Evolutionary conservation across 2,888 invertebrate species (phyloP), one percentile per base, ranked within the genome.

Genomic region (Polia nebulosa): DNA sequence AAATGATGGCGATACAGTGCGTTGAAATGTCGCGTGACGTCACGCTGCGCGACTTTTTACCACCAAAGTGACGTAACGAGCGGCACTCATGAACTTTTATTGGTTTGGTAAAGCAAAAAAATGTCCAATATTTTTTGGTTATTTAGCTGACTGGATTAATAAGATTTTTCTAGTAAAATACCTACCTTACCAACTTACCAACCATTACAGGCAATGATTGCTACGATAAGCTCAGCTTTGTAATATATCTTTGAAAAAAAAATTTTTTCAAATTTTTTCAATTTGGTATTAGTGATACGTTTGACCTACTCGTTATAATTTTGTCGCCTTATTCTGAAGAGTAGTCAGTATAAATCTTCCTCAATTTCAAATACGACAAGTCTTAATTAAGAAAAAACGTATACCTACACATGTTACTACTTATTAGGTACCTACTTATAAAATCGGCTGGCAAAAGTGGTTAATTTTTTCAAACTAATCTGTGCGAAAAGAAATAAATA

Each of bases 301-400:
- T 27, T 52, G 15, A 27, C 51, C 45, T 25, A 25, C 25, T 22
- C 45, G 5, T 47, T 8, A 8, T 57, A 11, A 22, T 5, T 4
- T 29, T 1, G 7, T 39, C 27, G 15, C 2, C 1, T 25, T 36
- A n/a, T 36, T 36, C 11, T 20, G 11, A 53, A 39, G 9, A 2
- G 17, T 45, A 6, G 22, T n/a, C 8, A 6, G 2, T 44, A 29
- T 57, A 25, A 44, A 58, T 58, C 22, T 22, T 60, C 15, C 17
- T 47, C 13, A 41, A 32, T 51, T 51, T 34, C n/a, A 27, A 27
- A 52, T 27, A 34, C 25, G 8, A 25, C 25, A 2, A 45, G 29
- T n/a, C 17, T 17, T 51, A 51, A 27, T 29, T 15, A 15, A 44
- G 11, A 45, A 68, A 41, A 67, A 66, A 45, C 66, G 3, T n/a